phyloP scores from a whole-genome alignment of 2,113 vertebrate species.

The Pungitius pungitius region DNA sequence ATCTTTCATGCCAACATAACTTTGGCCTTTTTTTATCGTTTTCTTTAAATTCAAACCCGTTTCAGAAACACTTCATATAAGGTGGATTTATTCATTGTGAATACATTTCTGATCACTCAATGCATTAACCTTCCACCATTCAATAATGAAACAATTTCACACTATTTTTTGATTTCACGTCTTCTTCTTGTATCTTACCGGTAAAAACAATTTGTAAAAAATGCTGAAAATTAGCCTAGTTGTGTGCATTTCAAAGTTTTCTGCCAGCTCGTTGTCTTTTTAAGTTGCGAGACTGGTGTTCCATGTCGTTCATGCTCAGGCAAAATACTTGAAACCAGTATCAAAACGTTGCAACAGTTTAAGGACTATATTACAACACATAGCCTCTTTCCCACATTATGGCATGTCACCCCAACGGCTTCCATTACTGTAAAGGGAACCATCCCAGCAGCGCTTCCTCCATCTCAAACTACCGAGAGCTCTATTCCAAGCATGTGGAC shows the following conservation, averaged over 20 bases:
- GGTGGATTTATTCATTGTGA: not conserved
- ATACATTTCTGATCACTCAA: not conserved
- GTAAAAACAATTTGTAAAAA: too few relatives aligned
- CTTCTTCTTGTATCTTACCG: not conserved
- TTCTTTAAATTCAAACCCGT: not conserved
- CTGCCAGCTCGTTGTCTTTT: too few relatives aligned
- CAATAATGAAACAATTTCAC: not conserved
- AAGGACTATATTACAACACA: not conserved
- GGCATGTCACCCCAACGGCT: not conserved
- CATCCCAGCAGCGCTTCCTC: too few relatives aligned
- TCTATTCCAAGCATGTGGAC: too few relatives aligned
- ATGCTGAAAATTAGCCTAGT: too few relatives aligned
- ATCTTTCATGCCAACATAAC: not conserved
- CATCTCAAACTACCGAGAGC: too few relatives aligned
- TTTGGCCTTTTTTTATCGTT: not conserved
- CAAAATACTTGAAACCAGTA: not conserved
- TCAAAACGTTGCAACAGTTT: not conserved
- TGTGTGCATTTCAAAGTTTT: too few relatives aligned
- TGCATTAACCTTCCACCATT: not conserved
- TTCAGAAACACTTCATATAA: not conserved
- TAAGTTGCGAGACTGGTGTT: too few relatives aligned
- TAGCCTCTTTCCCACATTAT: not conserved
- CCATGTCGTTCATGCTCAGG: too few relatives aligned
- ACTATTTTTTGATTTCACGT: not conserved
- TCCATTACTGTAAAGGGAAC: not conserved